Evolutionary conservation across 1,140 invertebrate genomes (phyloP), one percentile per base, ranked within the genome.

Genomic region (Liolophura sinensis): DNA sequence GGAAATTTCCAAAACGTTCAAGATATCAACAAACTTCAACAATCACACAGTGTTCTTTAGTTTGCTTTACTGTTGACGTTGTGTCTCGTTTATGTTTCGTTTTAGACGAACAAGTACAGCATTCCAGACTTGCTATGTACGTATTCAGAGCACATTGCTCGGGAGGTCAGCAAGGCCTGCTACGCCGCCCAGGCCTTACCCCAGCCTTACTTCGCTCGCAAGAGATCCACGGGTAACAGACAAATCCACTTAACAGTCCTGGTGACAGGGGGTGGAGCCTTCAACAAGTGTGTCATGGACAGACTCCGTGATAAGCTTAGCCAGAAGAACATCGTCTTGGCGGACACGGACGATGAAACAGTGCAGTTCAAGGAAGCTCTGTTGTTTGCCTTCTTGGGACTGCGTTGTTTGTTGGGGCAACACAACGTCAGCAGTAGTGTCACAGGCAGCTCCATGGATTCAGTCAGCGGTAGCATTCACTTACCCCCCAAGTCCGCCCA

Each of bases 291-390:
- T 48, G 73, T 82, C 6, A 71, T 81, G 51, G 60, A 73, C 20
- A 27, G 62, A 12, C 66, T 82, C 25, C 59, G 63, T 18, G 57
- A 67, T 20, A 73, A 72, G 51, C 56, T 80, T 40, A 54, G 64
- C 0, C 66, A 68, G n/a, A 22, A 64, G 31, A 66, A 63, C 20
- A 68, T 82, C 22, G 65, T 59, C 20, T 49, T 81, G 14, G 69
- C 75, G 49, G 62, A 76, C 14, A 71, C 71, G 12, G 80, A 82
- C 52, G 72, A 74, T 27, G 73, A 78, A 25, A 77, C 74, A 1
- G 73, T 81, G n/a, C 70, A 74, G 55, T 82, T 76, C 65, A 81
- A 82, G 69, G 81, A 82, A 61, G 78, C 81, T 12, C 48, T 81
- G 15, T 65, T 80, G 14, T 80, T 78, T 60, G 78, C 75, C 14